Percentiles rank a stretch among this genome's conserved stretches.
Evolutionary conservation across 2,888 invertebrate genomes (phyloP).

Genomic region (Tolmerus cingulatus): DNA sequence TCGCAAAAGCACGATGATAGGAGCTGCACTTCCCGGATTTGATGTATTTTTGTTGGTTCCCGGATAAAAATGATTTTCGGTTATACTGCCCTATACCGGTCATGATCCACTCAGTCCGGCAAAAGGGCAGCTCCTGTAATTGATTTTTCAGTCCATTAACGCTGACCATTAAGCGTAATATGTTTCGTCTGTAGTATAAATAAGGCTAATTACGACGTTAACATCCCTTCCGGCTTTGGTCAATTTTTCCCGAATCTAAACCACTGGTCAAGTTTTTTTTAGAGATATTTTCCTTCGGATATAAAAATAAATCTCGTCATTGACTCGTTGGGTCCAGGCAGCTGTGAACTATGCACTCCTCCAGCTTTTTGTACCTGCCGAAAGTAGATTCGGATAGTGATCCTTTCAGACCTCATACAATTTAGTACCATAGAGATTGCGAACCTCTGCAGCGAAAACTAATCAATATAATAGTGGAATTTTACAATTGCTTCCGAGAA

Average conservation of each 20-base stretch:
- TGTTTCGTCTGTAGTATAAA: slow-evolving; percentile 13
- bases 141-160: slow-evolving; percentile 15
- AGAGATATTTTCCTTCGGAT: background rate
- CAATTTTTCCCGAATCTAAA: background rate
- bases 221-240: background rate
- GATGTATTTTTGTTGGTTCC: background rate
- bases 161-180: slow-evolving; percentile 4
- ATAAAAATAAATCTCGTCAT: background rate
- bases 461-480: background rate
- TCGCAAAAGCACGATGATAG: background rate
- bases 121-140: background rate
- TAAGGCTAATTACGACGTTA: background rate
- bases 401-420: background rate
- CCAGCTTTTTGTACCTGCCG: background rate
- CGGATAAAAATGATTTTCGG: background rate
- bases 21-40: background rate
- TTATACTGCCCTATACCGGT: background rate
- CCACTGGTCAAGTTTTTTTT: background rate
- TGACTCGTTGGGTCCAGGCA: background rate
- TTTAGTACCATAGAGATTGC: background rate
- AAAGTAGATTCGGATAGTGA: background rate
- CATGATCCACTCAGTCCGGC: background rate
- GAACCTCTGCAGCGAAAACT: background rate
- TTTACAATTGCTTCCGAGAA: background rate
- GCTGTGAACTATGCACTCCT: background rate